phyloP scores from a whole-genome alignment of 2,888 invertebrate genomes.

The Meghimatium bilineatum region DNA sequence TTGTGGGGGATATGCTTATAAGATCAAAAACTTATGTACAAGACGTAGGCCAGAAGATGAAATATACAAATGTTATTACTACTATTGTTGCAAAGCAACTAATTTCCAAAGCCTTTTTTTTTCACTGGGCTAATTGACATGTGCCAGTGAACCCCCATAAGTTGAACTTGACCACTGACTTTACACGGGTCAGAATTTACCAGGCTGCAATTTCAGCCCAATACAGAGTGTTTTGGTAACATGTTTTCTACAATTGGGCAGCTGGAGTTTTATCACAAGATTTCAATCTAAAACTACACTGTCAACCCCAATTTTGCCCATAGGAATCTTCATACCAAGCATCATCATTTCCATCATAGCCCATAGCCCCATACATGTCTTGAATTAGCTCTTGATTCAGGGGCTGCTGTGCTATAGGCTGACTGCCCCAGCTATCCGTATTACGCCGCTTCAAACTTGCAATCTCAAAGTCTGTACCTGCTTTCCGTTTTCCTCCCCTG shows the following conservation, averaged over 20 bases:
- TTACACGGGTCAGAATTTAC: conserved; percentile 43
- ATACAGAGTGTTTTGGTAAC: conserved; percentile 8
- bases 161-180: conserved; percentile 36
- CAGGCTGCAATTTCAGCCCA: conserved; percentile 47
- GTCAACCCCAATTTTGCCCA: conserved; percentile 81
- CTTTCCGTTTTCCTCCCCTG: conserved; percentile 92
- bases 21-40: conserved; percentile 45
- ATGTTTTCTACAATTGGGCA: conserved; percentile 39
- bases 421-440: conserved; percentile 86
- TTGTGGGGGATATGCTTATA: conserved; percentile 49
- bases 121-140: conserved; percentile 43
- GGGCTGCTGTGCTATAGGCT: conserved; percentile 91
- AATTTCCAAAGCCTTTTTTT: conserved; percentile 39
- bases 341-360: conserved; percentile 78
- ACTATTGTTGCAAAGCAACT: conserved; percentile 45
- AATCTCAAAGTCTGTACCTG: conserved; percentile 97
- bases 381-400: conserved; percentile 77
- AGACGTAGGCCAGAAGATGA: conserved; percentile 50
- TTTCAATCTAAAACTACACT: neutral
- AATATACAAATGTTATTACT: conserved; percentile 45
- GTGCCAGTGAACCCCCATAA: conserved; percentile 38
- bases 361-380: conserved; percentile 80
- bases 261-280: conserved; percentile 26
- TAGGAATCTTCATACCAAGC: conserved; percentile 86
- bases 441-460: conserved; percentile 93